Percentiles rank a stretch among this genome's conserved stretches.
phyloP scores from a whole-genome alignment of 1,140 invertebrate genomes.

The Aphis gossypii region DNA sequence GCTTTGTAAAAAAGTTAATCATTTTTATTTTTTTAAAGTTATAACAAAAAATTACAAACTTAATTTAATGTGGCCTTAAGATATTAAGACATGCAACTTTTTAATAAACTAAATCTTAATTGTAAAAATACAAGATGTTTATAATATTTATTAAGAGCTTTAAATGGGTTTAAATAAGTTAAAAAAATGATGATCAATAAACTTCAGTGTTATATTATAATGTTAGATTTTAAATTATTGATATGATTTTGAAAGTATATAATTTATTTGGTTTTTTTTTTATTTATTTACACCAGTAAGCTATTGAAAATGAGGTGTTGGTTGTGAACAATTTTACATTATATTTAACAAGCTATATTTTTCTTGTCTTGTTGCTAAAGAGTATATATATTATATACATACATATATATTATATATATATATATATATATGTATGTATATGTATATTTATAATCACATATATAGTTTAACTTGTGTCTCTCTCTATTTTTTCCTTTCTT shows the following conservation, averaged over 20 bases:
- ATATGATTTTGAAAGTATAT: neutral
- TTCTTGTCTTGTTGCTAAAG: neutral
- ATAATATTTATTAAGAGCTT: neutral
- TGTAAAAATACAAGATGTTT: neutral
- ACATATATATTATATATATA: neutral
- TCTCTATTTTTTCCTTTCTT: neutral
- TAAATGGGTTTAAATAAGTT: neutral
- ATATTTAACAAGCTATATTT: conserved; percentile 7
- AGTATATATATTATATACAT: neutral
- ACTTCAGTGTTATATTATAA: neutral
- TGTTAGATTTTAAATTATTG: neutral
- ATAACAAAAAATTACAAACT: neutral
- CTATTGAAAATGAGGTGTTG: neutral
- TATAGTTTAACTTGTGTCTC: neutral
- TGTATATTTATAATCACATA: neutral
- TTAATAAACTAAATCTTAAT: neutral
- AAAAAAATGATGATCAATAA: neutral
- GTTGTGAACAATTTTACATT: conserved; percentile 11
- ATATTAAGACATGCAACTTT: neutral
- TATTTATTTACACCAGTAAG: neutral
- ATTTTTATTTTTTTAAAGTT: neutral
- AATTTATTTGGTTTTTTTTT: neutral
- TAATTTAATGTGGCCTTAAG: neutral
- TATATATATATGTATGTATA: neutral
- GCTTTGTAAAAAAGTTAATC: neutral